Evolutionary conservation across 2,113 vertebrate genomes (phyloP).

Genomic region (Bombycilla garrulus): DNA sequence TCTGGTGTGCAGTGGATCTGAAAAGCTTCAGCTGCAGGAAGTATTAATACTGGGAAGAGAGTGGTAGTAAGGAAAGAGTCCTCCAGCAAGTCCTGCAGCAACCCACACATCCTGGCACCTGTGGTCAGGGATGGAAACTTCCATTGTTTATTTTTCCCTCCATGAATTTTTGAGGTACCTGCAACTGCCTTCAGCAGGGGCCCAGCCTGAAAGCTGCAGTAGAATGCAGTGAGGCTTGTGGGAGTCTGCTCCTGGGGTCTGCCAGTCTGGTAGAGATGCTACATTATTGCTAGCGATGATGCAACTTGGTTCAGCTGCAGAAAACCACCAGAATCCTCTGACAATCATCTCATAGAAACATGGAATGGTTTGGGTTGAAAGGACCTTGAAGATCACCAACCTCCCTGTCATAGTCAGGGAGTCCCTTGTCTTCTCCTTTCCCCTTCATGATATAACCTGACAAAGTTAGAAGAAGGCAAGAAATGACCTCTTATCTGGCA

Average conservation of each 20-base stretch:
- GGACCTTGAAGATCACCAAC: neutral
- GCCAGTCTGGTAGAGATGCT: neutral
- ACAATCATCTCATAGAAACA: neutral
- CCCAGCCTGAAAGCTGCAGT: neutral
- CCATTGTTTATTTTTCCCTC: neutral
- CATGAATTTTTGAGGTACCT: neutral
- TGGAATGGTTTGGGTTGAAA: neutral
- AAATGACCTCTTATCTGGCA: neutral
- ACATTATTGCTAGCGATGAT: neutral
- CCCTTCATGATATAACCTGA: neutral
- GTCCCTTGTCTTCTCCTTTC: neutral
- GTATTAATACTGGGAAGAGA: neutral
- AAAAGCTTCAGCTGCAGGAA: neutral
- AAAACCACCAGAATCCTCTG: neutral
- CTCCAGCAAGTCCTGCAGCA: neutral
- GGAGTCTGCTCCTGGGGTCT: neutral
- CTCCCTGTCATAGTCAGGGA: neutral
- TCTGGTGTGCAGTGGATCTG: neutral
- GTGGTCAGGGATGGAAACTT: neutral
- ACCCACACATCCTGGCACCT: fast-evolving
- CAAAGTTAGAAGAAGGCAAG: neutral
- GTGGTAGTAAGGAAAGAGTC: neutral
- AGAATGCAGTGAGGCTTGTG: neutral
- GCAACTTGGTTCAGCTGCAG: neutral
- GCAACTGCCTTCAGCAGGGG: neutral